Evolutionary conservation across 2,888 invertebrate genomes (phyloP).

Genomic region (Limulus polyphemus): DNA sequence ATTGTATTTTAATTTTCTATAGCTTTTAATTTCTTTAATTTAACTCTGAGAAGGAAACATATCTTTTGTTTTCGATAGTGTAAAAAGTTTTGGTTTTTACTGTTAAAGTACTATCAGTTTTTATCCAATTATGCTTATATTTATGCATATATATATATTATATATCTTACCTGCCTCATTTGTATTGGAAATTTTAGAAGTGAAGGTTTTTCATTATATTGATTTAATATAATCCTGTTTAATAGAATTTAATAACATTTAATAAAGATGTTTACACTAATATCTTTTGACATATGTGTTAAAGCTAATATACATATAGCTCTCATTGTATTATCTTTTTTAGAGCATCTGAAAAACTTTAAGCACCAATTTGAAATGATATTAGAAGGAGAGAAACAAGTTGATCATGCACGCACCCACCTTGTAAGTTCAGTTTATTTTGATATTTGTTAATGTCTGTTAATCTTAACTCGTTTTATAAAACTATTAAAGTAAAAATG

Average conservation of each 20-base stretch:
- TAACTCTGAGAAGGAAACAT: too few relatives aligned
- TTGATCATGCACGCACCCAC: slow-evolving; percentile 39
- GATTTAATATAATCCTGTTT: background rate
- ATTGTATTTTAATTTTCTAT: too few relatives aligned
- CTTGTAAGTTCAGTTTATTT: slow-evolving; percentile 30
- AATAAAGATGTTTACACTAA: slow-evolving; percentile 3
- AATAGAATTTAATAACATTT: slow-evolving; percentile 8
- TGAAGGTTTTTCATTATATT: too few relatives aligned
- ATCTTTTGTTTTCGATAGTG: too few relatives aligned
- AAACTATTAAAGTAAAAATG: background rate
- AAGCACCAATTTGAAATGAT: slow-evolving; percentile 41
- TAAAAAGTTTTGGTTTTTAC: too few relatives aligned
- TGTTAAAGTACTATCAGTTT: too few relatives aligned
- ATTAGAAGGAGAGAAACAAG: slow-evolving; percentile 41
- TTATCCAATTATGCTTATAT: too few relatives aligned
- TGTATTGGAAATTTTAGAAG: too few relatives aligned
- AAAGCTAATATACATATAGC: background rate
- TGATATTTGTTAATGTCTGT: background rate
- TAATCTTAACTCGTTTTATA: background rate
- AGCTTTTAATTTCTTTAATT: too few relatives aligned
- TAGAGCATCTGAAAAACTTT: slow-evolving; percentile 40
- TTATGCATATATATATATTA: too few relatives aligned
- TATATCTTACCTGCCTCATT: too few relatives aligned
- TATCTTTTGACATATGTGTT: background rate
- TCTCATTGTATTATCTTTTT: slow-evolving; percentile 19